A percentile compares a stretch with the other conserved stretches of the same genome.
phyloP scores from a whole-genome alignment of 2,888 invertebrate genomes.

The Antheraea assamensis region DNA sequence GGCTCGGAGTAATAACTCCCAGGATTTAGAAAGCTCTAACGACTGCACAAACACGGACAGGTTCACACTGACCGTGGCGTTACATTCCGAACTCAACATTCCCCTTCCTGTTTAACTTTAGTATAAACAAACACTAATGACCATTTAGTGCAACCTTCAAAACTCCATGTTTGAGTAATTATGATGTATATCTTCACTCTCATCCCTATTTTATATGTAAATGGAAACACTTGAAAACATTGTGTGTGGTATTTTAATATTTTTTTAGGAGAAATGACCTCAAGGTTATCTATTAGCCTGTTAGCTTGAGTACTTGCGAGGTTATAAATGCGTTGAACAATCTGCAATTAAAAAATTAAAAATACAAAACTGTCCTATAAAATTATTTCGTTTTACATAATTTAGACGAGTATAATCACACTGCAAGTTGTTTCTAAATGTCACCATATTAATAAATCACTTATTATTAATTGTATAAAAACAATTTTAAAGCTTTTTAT shows the following conservation, averaged over 20 bases:
- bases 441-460: too few relatives aligned
- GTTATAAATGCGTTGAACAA: not conserved
- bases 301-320: not conserved
- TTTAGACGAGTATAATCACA: too few relatives aligned
- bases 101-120: conserved; percentile 67
- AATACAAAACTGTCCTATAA: too few relatives aligned
- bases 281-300: not conserved
- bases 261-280: not conserved
- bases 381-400: too few relatives aligned
- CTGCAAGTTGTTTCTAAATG: too few relatives aligned
- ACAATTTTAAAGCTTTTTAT: too few relatives aligned
- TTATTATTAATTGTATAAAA: too few relatives aligned
- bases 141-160: conserved; percentile 17
- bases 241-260: not conserved
- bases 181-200: conserved; percentile 6
- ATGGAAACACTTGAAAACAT: not conserved
- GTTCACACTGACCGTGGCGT: conserved; percentile 53
- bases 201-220: conserved; percentile 4
- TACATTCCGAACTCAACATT: conserved; percentile 65
- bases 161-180: conserved; percentile 13
- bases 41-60: conserved; percentile 65
- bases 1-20: conserved; percentile 31
- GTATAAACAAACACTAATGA: conserved; percentile 54
- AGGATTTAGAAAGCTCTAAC: conserved; percentile 72
- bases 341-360: too few relatives aligned